These are phyloP conservation scores for Halcyon badia DNA, from an alignment of 2,797 vertebrate species.

Conservation along the genomic window DNA sequence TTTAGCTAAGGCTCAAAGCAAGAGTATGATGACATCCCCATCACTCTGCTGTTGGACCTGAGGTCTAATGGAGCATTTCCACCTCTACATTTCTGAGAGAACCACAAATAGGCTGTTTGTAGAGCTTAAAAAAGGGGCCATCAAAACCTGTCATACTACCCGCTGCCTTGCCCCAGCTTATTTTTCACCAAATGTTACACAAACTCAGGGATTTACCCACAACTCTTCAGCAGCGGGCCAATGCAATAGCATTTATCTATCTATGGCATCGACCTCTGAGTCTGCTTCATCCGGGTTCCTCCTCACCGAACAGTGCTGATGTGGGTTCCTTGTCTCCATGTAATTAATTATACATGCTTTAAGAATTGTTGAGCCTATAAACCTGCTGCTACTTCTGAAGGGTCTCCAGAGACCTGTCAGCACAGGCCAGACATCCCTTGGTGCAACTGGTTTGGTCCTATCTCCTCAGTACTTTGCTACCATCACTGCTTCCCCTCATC, in stretches of 20 bases:
- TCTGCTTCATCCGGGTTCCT: background rate
- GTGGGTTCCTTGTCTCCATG: background rate
- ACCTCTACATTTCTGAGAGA: background rate
- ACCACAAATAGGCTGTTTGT: background rate
- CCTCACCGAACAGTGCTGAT: background rate
- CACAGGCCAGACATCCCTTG: background rate
- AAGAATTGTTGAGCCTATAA: background rate
- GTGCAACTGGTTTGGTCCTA: background rate
- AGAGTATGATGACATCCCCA: background rate
- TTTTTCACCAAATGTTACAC: background rate
- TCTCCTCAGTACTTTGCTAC: background rate
- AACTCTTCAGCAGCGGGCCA: background rate
- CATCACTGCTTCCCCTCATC: background rate
- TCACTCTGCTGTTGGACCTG: background rate
- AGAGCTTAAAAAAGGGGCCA: background rate
- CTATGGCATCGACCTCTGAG: background rate
- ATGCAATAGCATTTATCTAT: background rate
- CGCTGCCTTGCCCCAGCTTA: background rate
- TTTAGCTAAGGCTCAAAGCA: background rate
- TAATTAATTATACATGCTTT: background rate
- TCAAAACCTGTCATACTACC: background rate
- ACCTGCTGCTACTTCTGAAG: background rate
- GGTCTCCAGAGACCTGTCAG: background rate
- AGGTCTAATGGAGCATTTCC: background rate
- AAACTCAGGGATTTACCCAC: background rate